Evolutionary conservation across 1,140 invertebrate species (phyloP).

Genomic region (Zaprionus africanus): DNA sequence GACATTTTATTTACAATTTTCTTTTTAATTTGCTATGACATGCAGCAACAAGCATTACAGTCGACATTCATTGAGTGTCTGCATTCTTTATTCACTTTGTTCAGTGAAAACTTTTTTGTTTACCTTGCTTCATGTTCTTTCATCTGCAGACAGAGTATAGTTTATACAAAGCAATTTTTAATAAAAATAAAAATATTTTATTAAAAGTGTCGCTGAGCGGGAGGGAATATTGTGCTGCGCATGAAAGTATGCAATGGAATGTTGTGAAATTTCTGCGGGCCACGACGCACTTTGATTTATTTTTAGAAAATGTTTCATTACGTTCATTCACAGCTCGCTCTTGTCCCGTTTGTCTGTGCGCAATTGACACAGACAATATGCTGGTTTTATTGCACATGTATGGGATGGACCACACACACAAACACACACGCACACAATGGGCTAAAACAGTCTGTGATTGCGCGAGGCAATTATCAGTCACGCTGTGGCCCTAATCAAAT

Average conservation of each 20-base stretch:
- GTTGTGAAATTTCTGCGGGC: slow-evolving; percentile 10
- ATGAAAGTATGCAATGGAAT: slow-evolving; percentile 37
- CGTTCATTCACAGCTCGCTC: slow-evolving; percentile 1
- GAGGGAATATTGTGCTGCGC: slow-evolving; percentile 11
- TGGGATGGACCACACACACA: background rate
- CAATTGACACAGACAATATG: slow-evolving; percentile 33
- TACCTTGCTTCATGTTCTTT: background rate
- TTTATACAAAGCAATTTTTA: slow-evolving; percentile 1
- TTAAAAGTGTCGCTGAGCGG: background rate
- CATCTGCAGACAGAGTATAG: no score
- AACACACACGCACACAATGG: background rate
- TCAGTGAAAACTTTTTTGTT: background rate
- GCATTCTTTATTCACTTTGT: slow-evolving; percentile 8
- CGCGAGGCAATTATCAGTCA: slow-evolving; percentile 27
- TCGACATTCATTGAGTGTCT: slow-evolving; percentile 13
- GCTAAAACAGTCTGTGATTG: background rate
- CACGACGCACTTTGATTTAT: slow-evolving; percentile 15
- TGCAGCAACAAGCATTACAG: slow-evolving; percentile 9
- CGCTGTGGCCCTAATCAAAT: slow-evolving; percentile 64
- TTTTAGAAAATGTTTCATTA: slow-evolving; percentile 28
- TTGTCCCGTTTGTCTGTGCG: slow-evolving; percentile 10
- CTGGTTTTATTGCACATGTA: slow-evolving; percentile 12
- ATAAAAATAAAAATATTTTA: slow-evolving; percentile 10
- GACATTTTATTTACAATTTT: slow-evolving; percentile 8
- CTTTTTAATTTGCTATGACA: background rate